Percentiles rank a stretch among this genome's conserved stretches.
phyloP scores from a whole-genome alignment of 2,797 vertebrate genomes.

The Cuculus canorus region DNA sequence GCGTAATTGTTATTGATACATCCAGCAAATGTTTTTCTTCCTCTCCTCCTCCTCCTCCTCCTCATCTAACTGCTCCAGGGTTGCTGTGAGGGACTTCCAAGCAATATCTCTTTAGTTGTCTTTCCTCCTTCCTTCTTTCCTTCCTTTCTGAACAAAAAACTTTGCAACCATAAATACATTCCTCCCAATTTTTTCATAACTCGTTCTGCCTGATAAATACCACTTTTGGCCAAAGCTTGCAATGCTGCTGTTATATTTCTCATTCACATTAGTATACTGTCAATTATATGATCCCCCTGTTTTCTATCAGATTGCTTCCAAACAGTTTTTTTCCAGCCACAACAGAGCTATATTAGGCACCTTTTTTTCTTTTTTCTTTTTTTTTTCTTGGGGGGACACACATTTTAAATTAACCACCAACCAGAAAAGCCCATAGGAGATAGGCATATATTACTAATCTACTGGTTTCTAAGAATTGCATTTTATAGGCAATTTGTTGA shows the following conservation, averaged over 20 bases:
- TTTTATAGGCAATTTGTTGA: conserved; percentile 67
- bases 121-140: background rate
- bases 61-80: background rate
- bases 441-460: conserved; percentile 50
- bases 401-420: conserved; percentile 23
- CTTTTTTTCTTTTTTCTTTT: background rate
- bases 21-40: background rate
- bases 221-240: background rate
- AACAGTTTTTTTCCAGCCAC: background rate
- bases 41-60: background rate
- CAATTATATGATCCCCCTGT: background rate
- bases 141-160: background rate
- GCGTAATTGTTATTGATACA: background rate
- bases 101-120: background rate
- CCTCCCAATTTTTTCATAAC: fast-evolving
- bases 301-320: background rate
- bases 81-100: background rate
- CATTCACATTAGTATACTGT: background rate
- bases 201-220: background rate
- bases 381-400: background rate
- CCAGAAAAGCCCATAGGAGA: conserved; percentile 6
- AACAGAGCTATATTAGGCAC: background rate
- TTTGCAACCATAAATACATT: background rate
- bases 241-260: background rate
- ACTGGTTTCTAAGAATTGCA: conserved; percentile 26